Conservation (phyloP, 2,113 vertebrate genomes). For the Chlorodrepanis virens region DNA sequence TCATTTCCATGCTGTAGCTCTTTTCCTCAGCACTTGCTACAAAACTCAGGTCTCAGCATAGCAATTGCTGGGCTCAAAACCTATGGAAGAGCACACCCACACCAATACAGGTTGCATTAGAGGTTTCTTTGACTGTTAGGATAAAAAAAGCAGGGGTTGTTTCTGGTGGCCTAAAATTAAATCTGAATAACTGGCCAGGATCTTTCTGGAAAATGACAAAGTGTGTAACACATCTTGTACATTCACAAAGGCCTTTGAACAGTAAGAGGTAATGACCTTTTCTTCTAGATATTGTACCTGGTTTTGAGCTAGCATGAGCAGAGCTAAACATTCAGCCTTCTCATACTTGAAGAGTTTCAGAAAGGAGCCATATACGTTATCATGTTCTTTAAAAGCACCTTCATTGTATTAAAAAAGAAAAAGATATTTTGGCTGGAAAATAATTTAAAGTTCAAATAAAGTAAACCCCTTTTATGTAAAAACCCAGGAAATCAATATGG, state of each 20-base stretch:
- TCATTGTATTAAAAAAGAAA: neutral
- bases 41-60: neutral
- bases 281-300: neutral
- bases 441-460: neutral
- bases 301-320: neutral
- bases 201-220: neutral
- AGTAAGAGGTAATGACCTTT: neutral
- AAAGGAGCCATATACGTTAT: neutral
- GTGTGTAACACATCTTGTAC: neutral
- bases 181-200: neutral
- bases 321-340: neutral
- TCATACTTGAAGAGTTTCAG: neutral
- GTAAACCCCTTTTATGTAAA: neutral
- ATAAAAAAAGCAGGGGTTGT: neutral
- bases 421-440: neutral
- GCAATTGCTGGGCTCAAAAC: neutral
- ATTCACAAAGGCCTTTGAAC: neutral
- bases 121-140: neutral
- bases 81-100: rapidly evolving
- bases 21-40: neutral
- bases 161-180: neutral
- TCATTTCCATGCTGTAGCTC: neutral
- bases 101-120: rapidly evolving
- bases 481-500: neutral
- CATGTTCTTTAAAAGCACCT: neutral